Base-by-base conservation (phyloP, 2,797 vertebrate species). In the Garrulus glandarius region DNA sequence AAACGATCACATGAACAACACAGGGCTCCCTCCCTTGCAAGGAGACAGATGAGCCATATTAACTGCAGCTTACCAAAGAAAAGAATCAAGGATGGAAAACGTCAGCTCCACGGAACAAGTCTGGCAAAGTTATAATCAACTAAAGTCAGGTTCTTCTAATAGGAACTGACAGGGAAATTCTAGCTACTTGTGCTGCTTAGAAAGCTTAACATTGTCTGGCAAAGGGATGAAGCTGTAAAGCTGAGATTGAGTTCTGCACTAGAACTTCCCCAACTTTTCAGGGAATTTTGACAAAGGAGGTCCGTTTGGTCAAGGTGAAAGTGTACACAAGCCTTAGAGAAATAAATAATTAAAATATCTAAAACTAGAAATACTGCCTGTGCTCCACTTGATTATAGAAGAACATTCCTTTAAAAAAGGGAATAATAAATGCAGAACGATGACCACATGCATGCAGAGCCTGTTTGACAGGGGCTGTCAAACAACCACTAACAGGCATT, bases 101-200 rank as follows among this genome's bases (percentile, higher is more conserved):
- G 2, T 93, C 93, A 96, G 77, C 50, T 81, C 75, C 59, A 41
- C 53, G 83, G 75, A 80, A 77, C 68, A 91, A 82, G 78, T 87
- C 93, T 97, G 92, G 89, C 91, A 91, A 89, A 93, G 86, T 87
- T 94, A 89, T 39, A 89, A 93, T 71, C 84, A 89, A 49, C 79
- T 89, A 89, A 87, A 92, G 74, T 85, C 93, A 92, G 39, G 37
- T 49, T 81, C 65, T 81, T 86, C 23, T 93, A 94, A 97, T 89
- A 92, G 87, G 92, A 93, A 55, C 71, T 94, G 92, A 93, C 95
- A 96, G 84, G 61, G 84, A 96, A 95, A 95, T 87, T 96, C 89
- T 83, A 95, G 84, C 94, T 92, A 96, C 93, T 96, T 83, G 84
- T 71, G 75, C 60, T 89, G 75, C 75, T 92, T 80, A 74, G 75